These are phyloP conservation scores for Aphelocoma coerulescens DNA, from an alignment of 2,113 vertebrate species.

Conservation along the genomic window DNA sequence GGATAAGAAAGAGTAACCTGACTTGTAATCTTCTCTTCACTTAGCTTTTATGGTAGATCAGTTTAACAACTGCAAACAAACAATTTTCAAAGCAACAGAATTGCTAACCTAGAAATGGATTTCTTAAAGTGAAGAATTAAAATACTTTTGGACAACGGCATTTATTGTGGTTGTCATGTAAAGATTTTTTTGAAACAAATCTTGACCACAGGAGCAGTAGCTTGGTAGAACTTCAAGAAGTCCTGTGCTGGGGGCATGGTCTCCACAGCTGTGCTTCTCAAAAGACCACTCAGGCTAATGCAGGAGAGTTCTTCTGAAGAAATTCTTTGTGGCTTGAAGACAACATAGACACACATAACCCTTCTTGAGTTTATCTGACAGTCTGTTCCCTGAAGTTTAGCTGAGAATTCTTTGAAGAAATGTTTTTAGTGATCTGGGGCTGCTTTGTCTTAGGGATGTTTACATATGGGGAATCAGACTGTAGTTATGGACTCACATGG, in stretches of 20 bases:
- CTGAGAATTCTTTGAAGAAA: not conserved
- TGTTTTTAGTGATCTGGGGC: not conserved
- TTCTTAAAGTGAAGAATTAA: not conserved
- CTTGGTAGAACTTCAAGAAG: not conserved
- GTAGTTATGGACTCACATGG: not conserved
- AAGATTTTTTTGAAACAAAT: not conserved
- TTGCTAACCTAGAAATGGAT: not conserved
- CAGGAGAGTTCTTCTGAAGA: not conserved
- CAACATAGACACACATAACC: not conserved
- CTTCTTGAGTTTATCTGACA: not conserved
- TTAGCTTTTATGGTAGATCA: not conserved
- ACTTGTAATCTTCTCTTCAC: not conserved
- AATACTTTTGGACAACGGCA: not conserved
- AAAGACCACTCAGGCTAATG: not conserved
- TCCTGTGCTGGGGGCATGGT: not conserved
- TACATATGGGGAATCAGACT: accelerated
- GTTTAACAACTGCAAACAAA: not conserved
- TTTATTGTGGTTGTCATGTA: not conserved
- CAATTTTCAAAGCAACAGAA: not conserved
- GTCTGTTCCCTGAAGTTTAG: not conserved
- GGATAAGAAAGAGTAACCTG: not conserved
- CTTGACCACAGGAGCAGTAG: not conserved
- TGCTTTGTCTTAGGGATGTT: not conserved
- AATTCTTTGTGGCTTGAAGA: not conserved
- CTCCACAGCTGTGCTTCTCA: not conserved